Conservation (phyloP, 1,140 invertebrate species). For the Tribolium madens region DNA sequence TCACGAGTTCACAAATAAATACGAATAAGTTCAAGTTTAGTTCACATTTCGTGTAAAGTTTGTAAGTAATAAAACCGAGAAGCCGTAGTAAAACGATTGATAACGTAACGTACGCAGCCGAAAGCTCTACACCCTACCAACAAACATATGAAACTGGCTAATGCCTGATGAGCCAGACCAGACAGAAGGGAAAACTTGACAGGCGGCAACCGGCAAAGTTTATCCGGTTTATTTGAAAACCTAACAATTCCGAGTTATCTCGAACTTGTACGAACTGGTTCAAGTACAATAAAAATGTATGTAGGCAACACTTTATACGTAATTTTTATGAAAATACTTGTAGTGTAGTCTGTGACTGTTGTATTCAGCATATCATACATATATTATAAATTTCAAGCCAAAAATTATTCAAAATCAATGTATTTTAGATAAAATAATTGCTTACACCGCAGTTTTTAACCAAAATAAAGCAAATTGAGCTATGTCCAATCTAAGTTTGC, state of each 20-base stretch:
- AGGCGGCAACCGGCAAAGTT: constrained; percentile 31
- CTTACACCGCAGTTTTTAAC: no score
- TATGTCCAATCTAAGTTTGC: no score
- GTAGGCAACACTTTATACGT: constrained; percentile 1
- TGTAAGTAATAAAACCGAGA: not conserved
- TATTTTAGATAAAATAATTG: no score
- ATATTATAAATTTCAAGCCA: no score
- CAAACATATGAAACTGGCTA: constrained; percentile 22
- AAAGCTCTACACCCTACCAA: constrained; percentile 1
- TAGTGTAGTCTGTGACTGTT: no score
- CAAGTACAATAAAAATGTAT: not conserved
- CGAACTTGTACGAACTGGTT: constrained; percentile 11
- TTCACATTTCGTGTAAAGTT: constrained; percentile 32
- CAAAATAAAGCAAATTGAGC: no score
- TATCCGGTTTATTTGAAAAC: constrained; percentile 38
- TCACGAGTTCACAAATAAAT: constrained; percentile 31
- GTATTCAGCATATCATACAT: no score
- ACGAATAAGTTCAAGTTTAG: not conserved
- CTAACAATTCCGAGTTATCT: not conserved
- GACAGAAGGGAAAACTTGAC: constrained; percentile 38
- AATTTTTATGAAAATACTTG: no score
- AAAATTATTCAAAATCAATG: no score
- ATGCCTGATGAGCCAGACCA: constrained; percentile 32
- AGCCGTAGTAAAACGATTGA: constrained; percentile 25
- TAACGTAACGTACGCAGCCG: constrained; percentile 15